Evolutionary conservation across 1,140 invertebrate genomes (phyloP), one percentile per base, ranked within the genome.

Genomic region (Heliconius nattereri): DNA sequence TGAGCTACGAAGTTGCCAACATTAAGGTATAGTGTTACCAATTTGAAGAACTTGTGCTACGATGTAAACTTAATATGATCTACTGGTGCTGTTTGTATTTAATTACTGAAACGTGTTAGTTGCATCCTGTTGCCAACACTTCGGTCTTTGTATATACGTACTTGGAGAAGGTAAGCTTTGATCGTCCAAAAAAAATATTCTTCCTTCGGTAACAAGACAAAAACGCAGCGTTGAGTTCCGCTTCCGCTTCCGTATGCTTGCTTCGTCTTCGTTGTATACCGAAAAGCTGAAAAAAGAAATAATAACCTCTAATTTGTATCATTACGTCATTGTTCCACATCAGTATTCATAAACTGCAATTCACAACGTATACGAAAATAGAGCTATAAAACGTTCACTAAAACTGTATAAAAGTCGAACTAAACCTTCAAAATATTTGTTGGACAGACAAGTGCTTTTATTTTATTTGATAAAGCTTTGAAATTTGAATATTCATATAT

Each of bases 21-120:
- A 79, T 72, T 78, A 78, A 82, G 80, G 83, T 85, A 78, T 84
- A 80, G 26, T 80, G 76, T 84, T 85, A 85, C 85, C 81, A 85
- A 82, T 85, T 85, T 82, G 82, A 82, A 78, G 74, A 78, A 81
- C 80, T 78, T 76, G 73, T 75, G 78, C 73, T 78, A 75, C 66
- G 80, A 70, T 76, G 82, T 83, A 81, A 79, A 80, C 78, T 84
- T 78, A 78, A 81, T 78, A 84, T 80, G 76, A 80, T 52, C 37
- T 75, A 66, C 72, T 26, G 23, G 26, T 66, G 77, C 71, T 81
- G 78, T 79, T 79, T 78, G 79, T 79, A 76, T 81, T 83, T 81
- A 79, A 84, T 84, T 83, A 84, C 71, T 32, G 37, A 54, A 72
- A 75, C 75, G 20, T 60, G 75, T 73, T 45, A 16, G 29, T 8